These are phyloP conservation scores for Herminia tarsipennalis DNA, from an alignment of 2,888 invertebrate species.

Conservation along the genomic window DNA sequence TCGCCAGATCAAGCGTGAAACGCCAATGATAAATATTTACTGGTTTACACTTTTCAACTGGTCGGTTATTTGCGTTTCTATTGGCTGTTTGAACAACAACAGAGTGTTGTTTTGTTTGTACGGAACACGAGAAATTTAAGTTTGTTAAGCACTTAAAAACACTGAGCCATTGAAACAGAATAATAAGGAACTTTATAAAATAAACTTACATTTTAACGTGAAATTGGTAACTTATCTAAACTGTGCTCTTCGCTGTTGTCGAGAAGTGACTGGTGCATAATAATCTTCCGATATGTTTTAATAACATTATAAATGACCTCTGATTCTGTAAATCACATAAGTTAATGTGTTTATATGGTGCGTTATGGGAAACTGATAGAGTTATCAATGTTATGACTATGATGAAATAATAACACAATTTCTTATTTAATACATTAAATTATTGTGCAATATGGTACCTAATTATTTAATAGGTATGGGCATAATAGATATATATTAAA, in stretches of 20 bases:
- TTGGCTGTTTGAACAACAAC: neutral
- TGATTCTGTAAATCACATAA: neutral
- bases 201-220: neutral
- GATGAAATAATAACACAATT: no score
- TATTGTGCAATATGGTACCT: no score
- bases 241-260: neutral
- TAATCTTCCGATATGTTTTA: neutral
- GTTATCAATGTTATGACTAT: no score
- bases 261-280: neutral
- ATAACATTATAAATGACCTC: no score
- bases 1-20: slow-evolving; percentile 47
- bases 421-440: no score
- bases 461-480: no score
- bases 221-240: neutral
- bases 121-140: no score
- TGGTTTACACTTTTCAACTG: slow-evolving; percentile 14
- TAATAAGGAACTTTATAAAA: neutral
- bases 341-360: neutral
- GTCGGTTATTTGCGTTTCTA: neutral
- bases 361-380: no score
- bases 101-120: neutral
- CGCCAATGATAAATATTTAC: slow-evolving; percentile 46
- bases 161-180: no score
- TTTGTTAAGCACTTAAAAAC: no score
- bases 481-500: no score